Percentiles rank a stretch among this genome's conserved stretches.
Conservation (phyloP, 2,888 invertebrate species). For the Trissoscelio sp. region DNA sequence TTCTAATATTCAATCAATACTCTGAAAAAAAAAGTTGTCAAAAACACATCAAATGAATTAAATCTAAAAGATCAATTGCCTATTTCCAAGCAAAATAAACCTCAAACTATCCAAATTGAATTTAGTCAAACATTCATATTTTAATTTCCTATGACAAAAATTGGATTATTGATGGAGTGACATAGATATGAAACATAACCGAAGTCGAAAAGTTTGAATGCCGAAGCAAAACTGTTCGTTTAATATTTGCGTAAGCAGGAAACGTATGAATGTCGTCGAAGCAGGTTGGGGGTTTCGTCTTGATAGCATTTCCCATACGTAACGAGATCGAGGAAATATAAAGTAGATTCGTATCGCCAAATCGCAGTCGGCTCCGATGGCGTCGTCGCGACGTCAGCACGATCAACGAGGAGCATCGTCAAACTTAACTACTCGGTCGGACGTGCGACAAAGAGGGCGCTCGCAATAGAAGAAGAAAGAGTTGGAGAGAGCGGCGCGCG, state of each 20-base stretch:
- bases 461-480: background rate
- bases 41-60: no score
- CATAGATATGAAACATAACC: constrained; percentile 15
- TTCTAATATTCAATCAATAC: no score
- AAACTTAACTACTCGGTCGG: constrained; percentile 57
- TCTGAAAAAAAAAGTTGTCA: no score
- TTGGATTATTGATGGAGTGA: background rate
- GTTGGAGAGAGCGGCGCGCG: constrained; percentile 12
- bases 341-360: constrained; percentile 65
- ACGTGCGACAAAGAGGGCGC: no score
- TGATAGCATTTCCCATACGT: constrained; percentile 61
- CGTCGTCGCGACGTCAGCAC: constrained; percentile 69
- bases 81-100: no score
- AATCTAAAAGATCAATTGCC: no score
- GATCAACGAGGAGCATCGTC: constrained; percentile 62
- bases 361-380: constrained; percentile 55
- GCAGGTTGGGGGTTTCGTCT: constrained; percentile 36
- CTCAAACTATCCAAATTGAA: no score
- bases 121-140: background rate
- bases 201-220: constrained; percentile 9
- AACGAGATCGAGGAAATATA: constrained; percentile 63
- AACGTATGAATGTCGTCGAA: constrained; percentile 38
- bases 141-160: constrained; percentile 14
- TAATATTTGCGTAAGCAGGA: constrained; percentile 50
- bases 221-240: constrained; percentile 23